phyloP scores from a whole-genome alignment of 2,888 invertebrate species.

The Thecocarcelia acutangulata region DNA sequence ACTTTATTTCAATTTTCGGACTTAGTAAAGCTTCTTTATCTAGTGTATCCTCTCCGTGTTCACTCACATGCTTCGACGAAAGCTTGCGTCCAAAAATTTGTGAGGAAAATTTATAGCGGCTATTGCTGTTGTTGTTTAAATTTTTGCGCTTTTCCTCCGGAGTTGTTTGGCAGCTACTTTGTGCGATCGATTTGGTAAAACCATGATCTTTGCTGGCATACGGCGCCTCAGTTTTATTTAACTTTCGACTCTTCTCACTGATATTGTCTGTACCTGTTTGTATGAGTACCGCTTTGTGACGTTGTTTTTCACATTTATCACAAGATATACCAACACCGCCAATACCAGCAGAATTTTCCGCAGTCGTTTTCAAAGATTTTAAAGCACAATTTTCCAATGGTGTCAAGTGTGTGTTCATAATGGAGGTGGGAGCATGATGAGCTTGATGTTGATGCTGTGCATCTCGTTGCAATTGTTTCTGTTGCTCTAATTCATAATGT shows the following conservation, averaged over 20 bases:
- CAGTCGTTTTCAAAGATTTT: constrained; percentile 27
- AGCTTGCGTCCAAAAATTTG: constrained; percentile 70
- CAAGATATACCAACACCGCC: constrained; percentile 40
- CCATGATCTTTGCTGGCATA: constrained; percentile 60
- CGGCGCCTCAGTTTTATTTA: constrained; percentile 51
- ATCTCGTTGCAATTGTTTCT: constrained; percentile 17
- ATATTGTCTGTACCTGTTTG: constrained; percentile 61
- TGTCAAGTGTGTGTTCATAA: constrained; percentile 22
- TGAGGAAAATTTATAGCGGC: constrained; percentile 66
- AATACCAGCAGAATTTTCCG: constrained; percentile 6
- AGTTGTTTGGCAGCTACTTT: constrained; percentile 65
- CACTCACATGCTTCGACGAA: constrained; percentile 65
- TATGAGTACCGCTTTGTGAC: constrained; percentile 62
- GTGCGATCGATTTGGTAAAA: constrained; percentile 59
- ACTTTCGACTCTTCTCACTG: constrained; percentile 64
- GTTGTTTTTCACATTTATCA: constrained; percentile 65
- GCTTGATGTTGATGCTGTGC: constrained; percentile 17
- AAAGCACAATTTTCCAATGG: constrained; percentile 53
- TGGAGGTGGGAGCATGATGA: background rate
- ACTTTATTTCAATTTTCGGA: constrained; percentile 71
- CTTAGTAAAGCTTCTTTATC: constrained; percentile 74
- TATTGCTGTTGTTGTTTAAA: constrained; percentile 60
- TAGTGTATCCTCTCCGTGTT: constrained; percentile 72
- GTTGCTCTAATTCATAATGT: constrained; percentile 31
- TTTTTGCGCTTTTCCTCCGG: constrained; percentile 65